Conservation (phyloP, 2,113 vertebrate genomes). For the Marmota monax region DNA sequence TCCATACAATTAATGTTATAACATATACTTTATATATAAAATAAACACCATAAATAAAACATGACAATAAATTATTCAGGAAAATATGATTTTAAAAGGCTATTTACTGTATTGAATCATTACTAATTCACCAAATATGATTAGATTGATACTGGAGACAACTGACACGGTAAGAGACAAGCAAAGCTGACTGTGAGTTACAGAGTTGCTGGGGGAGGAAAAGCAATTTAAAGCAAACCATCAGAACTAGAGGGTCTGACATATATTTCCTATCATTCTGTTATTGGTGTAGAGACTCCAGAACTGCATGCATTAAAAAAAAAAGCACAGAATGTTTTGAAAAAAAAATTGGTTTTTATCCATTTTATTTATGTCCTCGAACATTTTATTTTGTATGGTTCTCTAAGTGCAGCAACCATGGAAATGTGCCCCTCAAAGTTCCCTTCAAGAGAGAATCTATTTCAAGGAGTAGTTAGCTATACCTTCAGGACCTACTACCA, state of each 20-base stretch:
- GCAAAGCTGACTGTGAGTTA: not conserved
- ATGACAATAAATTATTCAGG: not conserved
- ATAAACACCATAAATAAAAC: not conserved
- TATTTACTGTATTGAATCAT: not conserved
- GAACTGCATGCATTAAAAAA: not conserved
- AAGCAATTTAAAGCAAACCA: not conserved
- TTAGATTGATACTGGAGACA: not conserved
- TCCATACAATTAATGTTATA: not conserved
- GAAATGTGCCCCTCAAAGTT: not conserved
- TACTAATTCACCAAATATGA: not conserved
- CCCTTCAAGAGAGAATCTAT: not conserved
- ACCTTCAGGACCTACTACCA: not conserved
- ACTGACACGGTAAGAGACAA: accelerated
- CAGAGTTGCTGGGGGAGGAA: not conserved
- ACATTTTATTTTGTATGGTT: not conserved
- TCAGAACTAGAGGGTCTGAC: not conserved
- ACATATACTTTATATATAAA: not conserved
- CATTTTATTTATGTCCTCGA: not conserved
- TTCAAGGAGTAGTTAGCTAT: not conserved
- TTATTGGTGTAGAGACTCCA: not conserved
- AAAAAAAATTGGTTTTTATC: not conserved
- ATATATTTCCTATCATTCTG: not conserved
- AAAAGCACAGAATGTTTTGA: not conserved
- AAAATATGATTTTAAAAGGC: not conserved
- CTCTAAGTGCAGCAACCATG: not conserved